Conservation (phyloP, 2,888 invertebrate species). For the Phalera bucephala region DNA sequence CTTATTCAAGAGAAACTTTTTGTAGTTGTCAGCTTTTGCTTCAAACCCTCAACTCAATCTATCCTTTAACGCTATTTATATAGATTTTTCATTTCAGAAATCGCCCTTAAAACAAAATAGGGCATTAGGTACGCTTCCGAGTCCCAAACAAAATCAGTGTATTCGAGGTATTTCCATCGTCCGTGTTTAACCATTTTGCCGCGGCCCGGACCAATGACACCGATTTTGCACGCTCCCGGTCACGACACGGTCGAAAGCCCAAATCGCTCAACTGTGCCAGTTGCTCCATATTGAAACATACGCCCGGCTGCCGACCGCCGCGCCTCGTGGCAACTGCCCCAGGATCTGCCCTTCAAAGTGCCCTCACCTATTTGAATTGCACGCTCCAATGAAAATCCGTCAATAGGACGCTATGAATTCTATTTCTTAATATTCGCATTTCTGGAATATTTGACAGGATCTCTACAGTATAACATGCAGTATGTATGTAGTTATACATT, state of each 20-base stretch:
- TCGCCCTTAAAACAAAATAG: no score
- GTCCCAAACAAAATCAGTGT: not conserved
- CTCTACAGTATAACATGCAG: no score
- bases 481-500: no score
- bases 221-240: slow-evolving; percentile 57
- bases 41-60: no score
- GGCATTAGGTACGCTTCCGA: no score
- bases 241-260: slow-evolving; percentile 56
- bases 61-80: no score
- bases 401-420: slow-evolving; percentile 56
- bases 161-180: not conserved
- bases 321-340: slow-evolving; percentile 62
- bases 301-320: slow-evolving; percentile 60
- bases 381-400: slow-evolving; percentile 54
- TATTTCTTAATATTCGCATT: slow-evolving; percentile 45
- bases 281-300: slow-evolving; percentile 75
- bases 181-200: slow-evolving; percentile 19
- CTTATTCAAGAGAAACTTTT: no score
- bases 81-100: no score
- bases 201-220: slow-evolving; percentile 40
- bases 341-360: slow-evolving; percentile 59
- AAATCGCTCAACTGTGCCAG: slow-evolving; percentile 49
- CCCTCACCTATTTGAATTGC: slow-evolving; percentile 61
- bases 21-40: no score
- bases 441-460: slow-evolving; percentile 27